phyloP scores from a whole-genome alignment of 2,888 invertebrate species.

The Epistrophe eligans region DNA sequence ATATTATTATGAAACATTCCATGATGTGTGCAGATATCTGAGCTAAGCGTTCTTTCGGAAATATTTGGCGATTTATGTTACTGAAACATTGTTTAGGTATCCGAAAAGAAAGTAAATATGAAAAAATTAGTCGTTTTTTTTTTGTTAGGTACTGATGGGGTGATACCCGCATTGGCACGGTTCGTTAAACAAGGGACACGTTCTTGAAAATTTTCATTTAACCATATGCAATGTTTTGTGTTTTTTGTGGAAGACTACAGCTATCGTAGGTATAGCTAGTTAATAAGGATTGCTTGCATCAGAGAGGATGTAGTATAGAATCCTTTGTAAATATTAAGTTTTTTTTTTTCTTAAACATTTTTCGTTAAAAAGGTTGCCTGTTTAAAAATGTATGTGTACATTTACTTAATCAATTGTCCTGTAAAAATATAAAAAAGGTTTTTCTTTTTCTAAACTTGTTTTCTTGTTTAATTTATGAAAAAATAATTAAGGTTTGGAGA shows the following conservation, averaged over 20 bases:
- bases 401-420: conserved; percentile 47
- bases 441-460: not conserved
- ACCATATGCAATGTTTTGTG: conserved; percentile 31
- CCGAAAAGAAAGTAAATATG: conserved; percentile 73
- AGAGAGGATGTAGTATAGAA: conserved; percentile 4
- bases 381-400: conserved; percentile 11
- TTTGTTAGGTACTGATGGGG: conserved; percentile 1
- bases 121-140: conserved; percentile 58
- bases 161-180: conserved; percentile 83
- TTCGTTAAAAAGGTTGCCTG: conserved; percentile 13
- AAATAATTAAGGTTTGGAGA: too few species aligned
- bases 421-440: not conserved
- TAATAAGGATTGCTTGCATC: conserved; percentile 13
- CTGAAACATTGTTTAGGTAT: conserved; percentile 46
- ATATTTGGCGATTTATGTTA: conserved; percentile 62
- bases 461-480: not conserved
- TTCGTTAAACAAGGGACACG: conserved; percentile 84
- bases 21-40: conserved; percentile 1
- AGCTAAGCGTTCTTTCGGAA: conserved; percentile 64
- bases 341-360: conserved; percentile 46
- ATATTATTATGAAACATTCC: conserved; percentile 32
- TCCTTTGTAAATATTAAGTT: conserved; percentile 62
- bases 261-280: too few species aligned
- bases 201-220: conserved; percentile 71
- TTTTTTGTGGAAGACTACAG: not conserved